These are phyloP conservation scores for Phragmatobia fuliginosa DNA, from an alignment of 2,888 invertebrate genomes.

Conservation along the genomic window DNA sequence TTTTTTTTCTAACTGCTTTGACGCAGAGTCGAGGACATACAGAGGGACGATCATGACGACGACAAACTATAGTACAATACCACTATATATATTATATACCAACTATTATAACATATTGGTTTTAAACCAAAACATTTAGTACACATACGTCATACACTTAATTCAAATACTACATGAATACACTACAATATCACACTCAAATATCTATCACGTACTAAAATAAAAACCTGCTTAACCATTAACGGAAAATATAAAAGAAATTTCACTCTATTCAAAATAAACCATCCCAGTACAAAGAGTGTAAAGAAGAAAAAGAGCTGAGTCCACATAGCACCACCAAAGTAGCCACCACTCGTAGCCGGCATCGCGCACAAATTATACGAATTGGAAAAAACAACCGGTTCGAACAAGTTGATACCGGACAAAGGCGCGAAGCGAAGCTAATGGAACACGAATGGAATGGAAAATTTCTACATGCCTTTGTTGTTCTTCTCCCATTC, in stretches of 20 bases:
- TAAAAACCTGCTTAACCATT: not conserved
- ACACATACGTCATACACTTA: too few relatives aligned
- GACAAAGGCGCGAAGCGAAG: conserved; percentile 59
- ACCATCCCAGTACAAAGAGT: conserved; percentile 14
- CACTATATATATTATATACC: too few relatives aligned
- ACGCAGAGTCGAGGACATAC: too few relatives aligned
- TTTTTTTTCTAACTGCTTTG: too few relatives aligned
- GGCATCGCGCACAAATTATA: conserved; percentile 49
- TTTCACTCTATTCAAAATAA: conserved; percentile 16
- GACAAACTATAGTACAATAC: too few relatives aligned
- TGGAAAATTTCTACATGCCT: conserved; percentile 61
- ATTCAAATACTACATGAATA: too few relatives aligned
- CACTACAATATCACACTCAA: too few relatives aligned
- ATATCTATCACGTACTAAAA: too few relatives aligned
- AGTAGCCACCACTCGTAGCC: conserved; percentile 39
- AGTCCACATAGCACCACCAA: conserved; percentile 40
- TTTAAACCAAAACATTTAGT: too few relatives aligned
- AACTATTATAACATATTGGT: too few relatives aligned
- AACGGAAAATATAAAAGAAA: conserved; percentile 20
- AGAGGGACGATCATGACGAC: too few relatives aligned
- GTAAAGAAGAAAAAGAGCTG: conserved; percentile 24
- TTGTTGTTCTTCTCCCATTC: conserved; percentile 56
- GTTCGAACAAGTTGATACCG: conserved; percentile 46
- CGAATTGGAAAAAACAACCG: conserved; percentile 48
- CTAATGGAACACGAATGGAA: conserved; percentile 68